Conservation (phyloP, 2,888 invertebrate genomes). For the Acrobasis suavella region DNA sequence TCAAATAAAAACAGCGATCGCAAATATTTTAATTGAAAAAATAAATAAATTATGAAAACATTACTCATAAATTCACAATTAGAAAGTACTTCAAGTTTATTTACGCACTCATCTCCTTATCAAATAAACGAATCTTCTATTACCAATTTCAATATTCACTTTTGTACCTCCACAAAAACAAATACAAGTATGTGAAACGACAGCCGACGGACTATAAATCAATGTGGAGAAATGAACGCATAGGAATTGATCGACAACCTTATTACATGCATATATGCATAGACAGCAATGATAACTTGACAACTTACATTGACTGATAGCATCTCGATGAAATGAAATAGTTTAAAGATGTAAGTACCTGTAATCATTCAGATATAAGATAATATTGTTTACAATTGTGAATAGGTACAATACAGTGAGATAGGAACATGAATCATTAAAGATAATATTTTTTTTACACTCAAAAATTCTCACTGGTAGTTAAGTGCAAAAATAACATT, state of each 20-base stretch:
- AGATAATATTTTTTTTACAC: no score
- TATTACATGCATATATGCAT: constrained; percentile 22
- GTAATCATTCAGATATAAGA: constrained; percentile 26
- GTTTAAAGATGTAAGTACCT: constrained; percentile 27
- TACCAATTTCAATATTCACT: constrained; percentile 12
- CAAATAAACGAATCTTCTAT: constrained; percentile 18
- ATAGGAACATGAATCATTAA: background rate
- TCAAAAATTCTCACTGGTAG: no score
- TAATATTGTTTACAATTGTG: constrained; percentile 61
- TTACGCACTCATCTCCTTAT: constrained; percentile 20
- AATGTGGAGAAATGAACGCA: constrained; percentile 18
- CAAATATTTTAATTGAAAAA: no score
- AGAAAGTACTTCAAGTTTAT: background rate
- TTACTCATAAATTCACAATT: background rate
- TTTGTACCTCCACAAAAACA: constrained; percentile 8
- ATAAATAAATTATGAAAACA: no score
- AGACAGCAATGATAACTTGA: constrained; percentile 20
- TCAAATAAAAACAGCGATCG: no score
- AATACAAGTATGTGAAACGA: constrained; percentile 17
- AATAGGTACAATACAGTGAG: constrained; percentile 39
- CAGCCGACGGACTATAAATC: constrained; percentile 19
- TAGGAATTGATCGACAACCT: constrained; percentile 17
- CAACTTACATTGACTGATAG: constrained; percentile 22
- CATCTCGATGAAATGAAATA: constrained; percentile 11
- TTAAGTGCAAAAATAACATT: no score